These are phyloP conservation scores for Lateolabrax maculatus DNA, from an alignment of 2,797 vertebrate genomes.

Conservation along the genomic window DNA sequence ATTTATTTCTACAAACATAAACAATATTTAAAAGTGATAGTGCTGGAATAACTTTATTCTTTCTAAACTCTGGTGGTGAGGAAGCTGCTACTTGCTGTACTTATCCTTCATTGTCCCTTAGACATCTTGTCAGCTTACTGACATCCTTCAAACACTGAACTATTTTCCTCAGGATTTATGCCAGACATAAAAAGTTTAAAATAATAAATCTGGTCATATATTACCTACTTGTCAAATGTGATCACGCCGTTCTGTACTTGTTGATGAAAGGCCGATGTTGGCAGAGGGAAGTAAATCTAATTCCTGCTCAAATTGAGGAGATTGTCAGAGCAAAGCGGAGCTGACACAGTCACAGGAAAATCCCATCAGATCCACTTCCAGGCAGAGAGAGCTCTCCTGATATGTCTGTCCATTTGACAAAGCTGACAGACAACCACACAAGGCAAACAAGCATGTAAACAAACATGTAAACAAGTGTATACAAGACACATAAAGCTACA, in stretches of 20 bases:
- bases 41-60: slow-evolving; percentile 7
- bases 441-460: slow-evolving; percentile 24
- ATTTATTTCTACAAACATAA: background rate
- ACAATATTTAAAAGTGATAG: background rate
- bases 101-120: slow-evolving; percentile 30
- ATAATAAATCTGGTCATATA: slow-evolving; percentile 55
- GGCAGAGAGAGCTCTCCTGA: slow-evolving; percentile 11
- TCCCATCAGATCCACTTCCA: slow-evolving; percentile 52
- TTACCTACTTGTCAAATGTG: slow-evolving; percentile 71
- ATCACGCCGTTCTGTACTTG: slow-evolving; percentile 56
- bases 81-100: background rate
- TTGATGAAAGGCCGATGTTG: slow-evolving; percentile 67
- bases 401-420: slow-evolving; percentile 54
- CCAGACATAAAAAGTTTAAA: slow-evolving; percentile 53
- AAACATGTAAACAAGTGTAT: background rate
- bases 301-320: slow-evolving; percentile 71
- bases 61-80: background rate
- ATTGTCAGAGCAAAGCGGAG: slow-evolving; percentile 69
- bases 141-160: slow-evolving; percentile 22
- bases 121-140: slow-evolving; percentile 14
- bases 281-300: slow-evolving; percentile 71
- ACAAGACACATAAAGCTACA: background rate
- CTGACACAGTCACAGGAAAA: slow-evolving; percentile 62
- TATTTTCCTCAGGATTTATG: slow-evolving; percentile 51
- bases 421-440: slow-evolving; percentile 27